A percentile compares a stretch with the other conserved stretches of the same genome.
These are phyloP conservation scores for Trisateles emortualis DNA, from an alignment of 2,888 invertebrate genomes.

Conservation along the genomic window DNA sequence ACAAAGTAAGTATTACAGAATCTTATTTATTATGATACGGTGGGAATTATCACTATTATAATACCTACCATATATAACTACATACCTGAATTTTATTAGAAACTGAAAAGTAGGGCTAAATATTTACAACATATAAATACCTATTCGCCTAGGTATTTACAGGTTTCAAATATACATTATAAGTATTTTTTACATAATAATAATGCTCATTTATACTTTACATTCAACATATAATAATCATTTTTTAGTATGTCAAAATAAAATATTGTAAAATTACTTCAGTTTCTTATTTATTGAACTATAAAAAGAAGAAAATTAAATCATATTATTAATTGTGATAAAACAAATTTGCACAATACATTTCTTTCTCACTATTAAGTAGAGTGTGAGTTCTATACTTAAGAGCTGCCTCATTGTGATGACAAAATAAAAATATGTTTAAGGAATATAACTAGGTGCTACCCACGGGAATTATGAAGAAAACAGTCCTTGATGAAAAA, in stretches of 20 bases:
- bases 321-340: slow-evolving; percentile 25
- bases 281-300: slow-evolving; percentile 3
- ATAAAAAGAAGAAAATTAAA: slow-evolving; percentile 22
- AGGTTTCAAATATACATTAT: slow-evolving; percentile 34
- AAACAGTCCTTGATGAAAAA: too few relatives aligned
- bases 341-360: slow-evolving; percentile 14
- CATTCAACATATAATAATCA: slow-evolving; percentile 13
- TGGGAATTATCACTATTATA: slow-evolving; percentile 50
- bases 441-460: slow-evolving; percentile 24
- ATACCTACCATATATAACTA: slow-evolving; percentile 20
- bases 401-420: slow-evolving; percentile 51
- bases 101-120: slow-evolving; percentile 22
- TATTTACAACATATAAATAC: slow-evolving; percentile 34
- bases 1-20: slow-evolving; percentile 25
- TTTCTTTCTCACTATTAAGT: slow-evolving; percentile 3
- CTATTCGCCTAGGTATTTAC: slow-evolving; percentile 9
- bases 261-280: slow-evolving; percentile 5
- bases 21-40: slow-evolving; percentile 50
- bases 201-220: slow-evolving; percentile 34
- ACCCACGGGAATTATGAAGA: too few relatives aligned
- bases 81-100: slow-evolving; percentile 24
- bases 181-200: slow-evolving; percentile 34
- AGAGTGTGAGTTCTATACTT: slow-evolving; percentile 21
- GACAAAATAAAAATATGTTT: slow-evolving; percentile 23
- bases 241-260: slow-evolving; percentile 8